Base-by-base conservation (phyloP, 2,888 invertebrate species). In the Psylliodes chrysocephalus region DNA sequence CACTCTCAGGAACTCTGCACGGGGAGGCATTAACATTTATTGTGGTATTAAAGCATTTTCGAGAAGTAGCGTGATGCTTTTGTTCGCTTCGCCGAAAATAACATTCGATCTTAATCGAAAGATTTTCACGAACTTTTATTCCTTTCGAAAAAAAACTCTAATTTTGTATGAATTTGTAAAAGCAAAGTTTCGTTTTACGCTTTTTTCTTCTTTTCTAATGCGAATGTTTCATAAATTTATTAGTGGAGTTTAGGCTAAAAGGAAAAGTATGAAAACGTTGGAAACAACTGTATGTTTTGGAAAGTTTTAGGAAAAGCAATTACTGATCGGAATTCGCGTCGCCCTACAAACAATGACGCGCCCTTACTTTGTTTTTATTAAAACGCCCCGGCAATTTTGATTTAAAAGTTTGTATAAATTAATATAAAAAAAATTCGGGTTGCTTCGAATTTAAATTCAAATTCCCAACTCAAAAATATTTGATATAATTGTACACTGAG, bases 31-130 rank as follows among this genome's bases (percentile, higher is more conserved):
- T 59, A 59, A 59, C 59, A 59, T 59, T 59, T 59, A 59, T 59
- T 59, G 59, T 59, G 22, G 59, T 59, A 59, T 59, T 59, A 59
- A 59, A 59, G 49, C 59, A 59, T 59, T 59, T 59, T 49, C 49
- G 59, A 59, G 59, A 38, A 59, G 59, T 25, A 19, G 19, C 22
- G 35, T 57, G 25, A 33, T 17, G 35, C 25, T 57, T 57, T 49
- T 57, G 57, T 57, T 57, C 15, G n/a, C 12, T 12, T 28, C 28
- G 42, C 30, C 28, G 25, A 17, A 57, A 57, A 57, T 57, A 35
- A n/a, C 47, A 57, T 38, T 47, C 18, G 25, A 17, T 56, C 28
- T 1, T 18, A 7, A 33, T 56, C 18, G 56, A 56, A 42, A 42
- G 19, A 18, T 33, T 56, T 46, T 56, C 25, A 10, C 25, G n/a